These are phyloP conservation scores for Hippasteria phrygiana DNA, from an alignment of 53 echinoderm and acorn worm genomes.

Conservation along the genomic window DNA sequence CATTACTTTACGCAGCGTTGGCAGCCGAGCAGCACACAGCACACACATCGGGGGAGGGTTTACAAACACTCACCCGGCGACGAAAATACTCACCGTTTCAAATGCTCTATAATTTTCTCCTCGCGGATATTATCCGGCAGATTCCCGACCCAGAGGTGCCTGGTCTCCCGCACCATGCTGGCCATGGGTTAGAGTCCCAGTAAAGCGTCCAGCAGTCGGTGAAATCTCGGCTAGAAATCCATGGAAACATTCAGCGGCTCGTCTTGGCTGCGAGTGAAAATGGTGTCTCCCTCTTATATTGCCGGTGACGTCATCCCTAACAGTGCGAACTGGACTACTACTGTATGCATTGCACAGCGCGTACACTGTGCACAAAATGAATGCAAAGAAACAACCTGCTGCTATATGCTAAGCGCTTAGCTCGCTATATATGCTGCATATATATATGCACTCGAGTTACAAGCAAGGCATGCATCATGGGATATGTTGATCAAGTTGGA, in stretches of 20 bases:
- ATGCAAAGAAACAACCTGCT: no score
- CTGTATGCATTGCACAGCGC: background rate
- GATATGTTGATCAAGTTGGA: conserved; percentile 56
- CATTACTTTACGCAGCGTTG: conserved; percentile 67
- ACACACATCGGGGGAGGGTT: conserved; percentile 28
- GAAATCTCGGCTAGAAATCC: conserved; percentile 69
- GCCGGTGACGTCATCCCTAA: conserved; percentile 71
- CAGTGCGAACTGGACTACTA: background rate
- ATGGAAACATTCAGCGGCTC: conserved; percentile 64
- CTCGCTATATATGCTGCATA: background rate
- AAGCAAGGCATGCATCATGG: conserved; percentile 35
- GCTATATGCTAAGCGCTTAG: background rate
- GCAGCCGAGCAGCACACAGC: conserved; percentile 35
- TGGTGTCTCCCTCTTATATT: conserved; percentile 77
- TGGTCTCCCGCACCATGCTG: conserved; percentile 99
- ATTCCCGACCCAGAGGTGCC: conserved; percentile 99
- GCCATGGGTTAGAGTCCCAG: conserved; percentile 99
- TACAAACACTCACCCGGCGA: conserved; percentile 32
- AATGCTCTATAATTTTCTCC: conserved; percentile 99
- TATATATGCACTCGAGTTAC: background rate
- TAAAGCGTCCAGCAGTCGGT: conserved; percentile 75
- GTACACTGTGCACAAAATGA: background rate
- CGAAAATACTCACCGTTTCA: conserved; percentile 91
- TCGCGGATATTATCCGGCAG: conserved; percentile 99
- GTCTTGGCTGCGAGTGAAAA: conserved; percentile 61